Base-by-base conservation (phyloP, 1,140 invertebrate species). In the Agrilus planipennis region DNA sequence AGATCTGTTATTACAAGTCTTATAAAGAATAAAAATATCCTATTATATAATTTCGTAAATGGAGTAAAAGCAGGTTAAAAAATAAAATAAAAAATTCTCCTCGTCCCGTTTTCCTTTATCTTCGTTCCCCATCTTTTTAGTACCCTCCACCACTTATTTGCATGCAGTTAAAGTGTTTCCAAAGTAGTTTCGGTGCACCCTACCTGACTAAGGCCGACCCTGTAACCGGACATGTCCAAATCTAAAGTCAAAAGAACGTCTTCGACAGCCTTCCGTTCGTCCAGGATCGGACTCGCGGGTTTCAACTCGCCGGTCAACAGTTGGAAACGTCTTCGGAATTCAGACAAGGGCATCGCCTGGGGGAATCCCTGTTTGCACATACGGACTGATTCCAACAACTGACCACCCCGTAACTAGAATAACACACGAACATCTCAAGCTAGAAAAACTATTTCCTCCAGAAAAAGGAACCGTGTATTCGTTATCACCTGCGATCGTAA, bases 351-450 rank as follows among this genome's bases (percentile, higher is more conserved):
- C 71, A 95, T 76, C 53, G 84, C 78, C 56, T 90, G 87, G 3
- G 91, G 91, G 65, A 88, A 95, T 22, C 91, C 90, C 66, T 91
- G 84, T 55, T 93, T 91, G 67, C 90, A 81, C 30, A 95, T 69
- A 15, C 91, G 73, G 9, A 92, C 78, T 12, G 87, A 81, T 51
- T 93, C 85, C 29, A 95, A 68, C 16, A 96, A 77, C 69, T 95
- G 86, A 46, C 82, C 81, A 15, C 90, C 89, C 52, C 90, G 76
- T 48, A 96, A 74, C 83, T 93, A 68, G 23, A 65, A 66, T 16
- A n/a, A n/a, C n/a, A n/a, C n/a, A n/a, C n/a, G n/a, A n/a, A n/a
- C n/a, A n/a, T n/a, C n/a, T n/a, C n/a, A n/a, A n/a, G n/a, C n/a
- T n/a, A n/a, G n/a, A n/a, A n/a, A n/a, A n/a, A n/a, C n/a, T n/a